phyloP scores from a whole-genome alignment of 2,797 vertebrate genomes.

The Clarias pachynema region DNA sequence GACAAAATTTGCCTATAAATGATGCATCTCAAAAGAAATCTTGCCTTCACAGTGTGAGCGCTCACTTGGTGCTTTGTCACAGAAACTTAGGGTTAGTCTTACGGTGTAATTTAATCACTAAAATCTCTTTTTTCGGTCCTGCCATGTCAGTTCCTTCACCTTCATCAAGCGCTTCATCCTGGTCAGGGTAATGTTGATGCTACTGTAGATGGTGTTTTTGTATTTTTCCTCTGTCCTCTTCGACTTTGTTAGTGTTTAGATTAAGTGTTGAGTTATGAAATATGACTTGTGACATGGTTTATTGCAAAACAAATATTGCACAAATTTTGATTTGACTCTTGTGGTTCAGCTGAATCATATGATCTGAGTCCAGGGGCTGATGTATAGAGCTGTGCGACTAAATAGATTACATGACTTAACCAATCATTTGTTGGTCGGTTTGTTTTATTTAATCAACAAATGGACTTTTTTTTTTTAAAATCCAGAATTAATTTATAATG shows the following conservation, averaged over 20 bases:
- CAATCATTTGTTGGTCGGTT: too few species aligned
- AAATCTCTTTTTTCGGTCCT: background rate
- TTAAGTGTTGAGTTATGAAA: background rate
- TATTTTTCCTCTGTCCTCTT: background rate
- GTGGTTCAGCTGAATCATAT: background rate
- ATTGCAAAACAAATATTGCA: too few species aligned
- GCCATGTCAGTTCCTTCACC: too few species aligned
- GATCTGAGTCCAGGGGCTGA: too few species aligned
- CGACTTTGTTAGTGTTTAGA: background rate
- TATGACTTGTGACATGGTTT: background rate
- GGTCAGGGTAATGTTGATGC: background rate
- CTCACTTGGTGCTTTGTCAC: too few species aligned
- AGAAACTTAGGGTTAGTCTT: background rate
- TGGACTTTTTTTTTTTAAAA: too few species aligned
- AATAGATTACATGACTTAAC: too few species aligned
- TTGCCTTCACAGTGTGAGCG: too few species aligned
- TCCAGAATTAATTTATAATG: too few species aligned
- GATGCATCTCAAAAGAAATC: background rate
- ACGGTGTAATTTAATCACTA: background rate
- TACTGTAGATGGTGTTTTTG: too few species aligned
- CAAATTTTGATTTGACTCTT: background rate
- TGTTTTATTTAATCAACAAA: too few species aligned
- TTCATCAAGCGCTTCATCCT: background rate
- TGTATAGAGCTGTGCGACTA: too few species aligned
- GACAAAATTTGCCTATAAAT: background rate